Evolutionary conservation across 2,888 invertebrate species (phyloP), one percentile per base, ranked within the genome.

Genomic region (Vannuccia rotundouncinata): DNA sequence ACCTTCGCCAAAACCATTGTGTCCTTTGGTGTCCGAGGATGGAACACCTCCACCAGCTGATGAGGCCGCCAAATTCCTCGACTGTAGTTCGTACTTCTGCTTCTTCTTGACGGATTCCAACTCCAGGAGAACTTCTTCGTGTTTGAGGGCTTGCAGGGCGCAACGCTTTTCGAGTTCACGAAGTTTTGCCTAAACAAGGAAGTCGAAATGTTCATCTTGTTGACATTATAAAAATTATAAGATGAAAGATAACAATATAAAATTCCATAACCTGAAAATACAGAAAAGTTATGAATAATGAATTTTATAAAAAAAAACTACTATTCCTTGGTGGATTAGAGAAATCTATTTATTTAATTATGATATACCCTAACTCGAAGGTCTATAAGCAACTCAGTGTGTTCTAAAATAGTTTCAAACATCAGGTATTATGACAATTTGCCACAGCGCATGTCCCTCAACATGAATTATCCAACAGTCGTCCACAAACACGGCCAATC

Each of bases 131-230:
- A 95, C 90, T 89, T 95, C 95, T 88, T 95, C 95, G 87, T 95
- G 94, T 83, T 92, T 91, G 28, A 91, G 90, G 83, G 89, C 89
- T 85, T 85, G 92, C 90, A 88, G 91, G 91, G 91, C 91, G 82
- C 93, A 94, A 90, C 95, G 95, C 89, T 95, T 95, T 89, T 95
- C 95, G 83, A 95, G 90, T 88, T 95, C 95, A 83, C 95, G 91
- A 30, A 85, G 80, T 79, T 84, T 84, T 0, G 83, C 83, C 84
- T 85, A 31, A 29, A 82, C 25, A 66, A 45, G 45, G 45, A 17
- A 45, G 17, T 45, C 10, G n/a, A 1, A 78, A 31, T 77, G 27
- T 80, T 29, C 17, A 17, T 22, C 13, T 13, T 17, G 10, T 13
- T 13, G 59, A 59, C 31, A 79, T 22, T 74, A 25, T n/a, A 0